These are phyloP conservation scores for Drosophila diplacantha DNA, from an alignment of 2,888 invertebrate genomes.

Conservation along the genomic window DNA sequence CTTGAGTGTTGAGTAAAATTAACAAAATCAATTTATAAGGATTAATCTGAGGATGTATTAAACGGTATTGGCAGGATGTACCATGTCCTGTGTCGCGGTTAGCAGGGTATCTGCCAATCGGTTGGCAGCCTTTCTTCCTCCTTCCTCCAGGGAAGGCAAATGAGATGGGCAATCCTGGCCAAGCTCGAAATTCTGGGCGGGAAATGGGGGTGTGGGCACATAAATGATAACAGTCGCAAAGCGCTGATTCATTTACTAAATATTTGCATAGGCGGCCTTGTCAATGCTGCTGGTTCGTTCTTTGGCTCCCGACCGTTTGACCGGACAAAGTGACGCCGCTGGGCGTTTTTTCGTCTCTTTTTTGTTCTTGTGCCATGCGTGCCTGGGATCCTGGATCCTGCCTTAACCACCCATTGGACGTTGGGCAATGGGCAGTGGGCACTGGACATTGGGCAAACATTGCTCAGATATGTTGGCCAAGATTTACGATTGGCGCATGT, in stretches of 20 bases:
- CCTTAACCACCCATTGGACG: constrained; percentile 12
- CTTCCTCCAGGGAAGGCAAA: constrained; percentile 13
- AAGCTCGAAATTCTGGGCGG: constrained; percentile 21
- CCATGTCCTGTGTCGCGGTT: accelerated
- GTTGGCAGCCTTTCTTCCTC: too few species aligned
- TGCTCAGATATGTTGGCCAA: constrained; percentile 72
- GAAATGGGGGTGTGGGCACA: constrained; percentile 47
- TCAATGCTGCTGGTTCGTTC: constrained; percentile 55
- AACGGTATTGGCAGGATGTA: too few species aligned
- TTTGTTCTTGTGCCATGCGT: constrained; percentile 19
- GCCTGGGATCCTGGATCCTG: constrained; percentile 10
- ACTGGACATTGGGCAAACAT: constrained; percentile 58
- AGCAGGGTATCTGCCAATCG: not conserved
- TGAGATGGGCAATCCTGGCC: constrained; percentile 19
- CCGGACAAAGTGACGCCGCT: constrained; percentile 61
- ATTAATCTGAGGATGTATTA: too few species aligned
- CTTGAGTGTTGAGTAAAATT: not conserved
- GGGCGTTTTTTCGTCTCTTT: constrained; percentile 36
- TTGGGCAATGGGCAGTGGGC: constrained; percentile 3
- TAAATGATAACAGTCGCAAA: constrained; percentile 73
- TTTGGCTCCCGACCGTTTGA: constrained; percentile 45
- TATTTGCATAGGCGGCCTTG: constrained; percentile 76
- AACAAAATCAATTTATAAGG: too few species aligned
- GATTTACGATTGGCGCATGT: constrained; percentile 75
- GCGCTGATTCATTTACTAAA: constrained; percentile 76